Conservation (phyloP, 2,797 vertebrate species). For the Sebastes elongatus region DNA sequence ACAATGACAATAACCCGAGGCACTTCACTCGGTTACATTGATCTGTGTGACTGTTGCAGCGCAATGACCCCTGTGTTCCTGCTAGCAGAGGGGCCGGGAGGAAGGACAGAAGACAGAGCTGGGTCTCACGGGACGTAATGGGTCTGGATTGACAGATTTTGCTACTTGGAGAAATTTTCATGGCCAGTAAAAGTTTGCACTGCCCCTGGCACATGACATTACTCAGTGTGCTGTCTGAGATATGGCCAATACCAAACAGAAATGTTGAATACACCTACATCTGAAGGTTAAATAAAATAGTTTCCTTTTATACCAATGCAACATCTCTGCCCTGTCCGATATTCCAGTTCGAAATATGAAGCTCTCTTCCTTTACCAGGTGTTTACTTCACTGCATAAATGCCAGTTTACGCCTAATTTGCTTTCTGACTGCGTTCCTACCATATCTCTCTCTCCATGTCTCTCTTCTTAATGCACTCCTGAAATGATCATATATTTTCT, state of each 20-base stretch:
- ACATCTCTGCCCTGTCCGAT: neutral
- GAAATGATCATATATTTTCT: conserved; percentile 14
- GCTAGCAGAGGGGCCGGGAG: conserved; percentile 10
- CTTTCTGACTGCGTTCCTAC: conserved; percentile 1
- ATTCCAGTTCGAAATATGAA: conserved; percentile 26
- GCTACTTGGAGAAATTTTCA: conserved; percentile 28
- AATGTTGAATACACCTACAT: conserved; percentile 20
- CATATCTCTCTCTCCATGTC: neutral
- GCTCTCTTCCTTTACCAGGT: conserved; percentile 14
- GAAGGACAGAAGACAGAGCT: conserved; percentile 29
- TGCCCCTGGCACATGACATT: conserved; percentile 40
- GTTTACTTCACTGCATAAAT: conserved; percentile 46
- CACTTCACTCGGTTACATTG: conserved; percentile 29
- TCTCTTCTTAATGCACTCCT: conserved; percentile 1
- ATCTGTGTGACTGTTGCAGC: conserved; percentile 37
- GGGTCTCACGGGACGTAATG: conserved; percentile 32
- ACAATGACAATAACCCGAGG: conserved; percentile 44
- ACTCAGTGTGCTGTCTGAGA: conserved; percentile 24
- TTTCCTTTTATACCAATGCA: conserved; percentile 9
- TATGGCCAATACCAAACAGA: conserved; percentile 10
- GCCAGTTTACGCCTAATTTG: conserved; percentile 48
- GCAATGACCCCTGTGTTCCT: conserved; percentile 37
- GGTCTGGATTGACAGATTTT: conserved; percentile 54
- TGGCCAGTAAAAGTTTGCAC: conserved; percentile 43
- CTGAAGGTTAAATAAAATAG: conserved; percentile 4